Evolutionary conservation across 1,140 invertebrate species (phyloP).

Genomic region (Drosophila sp.): DNA sequence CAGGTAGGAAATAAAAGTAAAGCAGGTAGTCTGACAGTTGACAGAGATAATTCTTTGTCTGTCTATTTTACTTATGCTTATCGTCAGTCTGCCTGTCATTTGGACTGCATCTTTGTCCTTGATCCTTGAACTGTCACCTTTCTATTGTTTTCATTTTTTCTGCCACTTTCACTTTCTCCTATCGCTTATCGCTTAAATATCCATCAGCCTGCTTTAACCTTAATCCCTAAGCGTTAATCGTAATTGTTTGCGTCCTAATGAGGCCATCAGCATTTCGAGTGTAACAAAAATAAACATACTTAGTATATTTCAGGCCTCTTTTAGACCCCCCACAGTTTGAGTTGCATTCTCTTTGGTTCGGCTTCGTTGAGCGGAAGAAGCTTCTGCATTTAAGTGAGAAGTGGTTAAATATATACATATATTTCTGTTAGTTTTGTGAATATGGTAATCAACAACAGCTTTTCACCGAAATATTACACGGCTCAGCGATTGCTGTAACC

Average conservation of each 20-base stretch:
- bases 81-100: conserved; percentile 21
- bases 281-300: not conserved
- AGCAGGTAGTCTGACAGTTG: conserved; percentile 11
- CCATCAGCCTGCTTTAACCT: not conserved
- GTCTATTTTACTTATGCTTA: not conserved
- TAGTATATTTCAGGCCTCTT: not conserved
- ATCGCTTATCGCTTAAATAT: conserved; percentile 12
- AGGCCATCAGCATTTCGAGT: conserved; percentile 17
- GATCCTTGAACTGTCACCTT: conserved; percentile 22
- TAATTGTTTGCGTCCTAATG: conserved; percentile 25
- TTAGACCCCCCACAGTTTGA: conserved; percentile 35
- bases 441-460: conserved; percentile 40
- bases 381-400: not conserved
- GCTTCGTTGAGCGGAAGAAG: conserved; percentile 43
- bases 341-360: conserved; percentile 10
- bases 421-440: too few species aligned
- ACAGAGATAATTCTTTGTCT: not conserved
- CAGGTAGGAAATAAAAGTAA: conserved; percentile 1
- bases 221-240: conserved; percentile 21
- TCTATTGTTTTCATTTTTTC: too few species aligned
- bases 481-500: conserved; percentile 38
- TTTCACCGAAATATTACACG: conserved; percentile 52
- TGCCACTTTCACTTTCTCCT: conserved; percentile 50
- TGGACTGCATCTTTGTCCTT: conserved; percentile 19
- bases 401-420: too few species aligned